Percentiles rank a stretch among this genome's conserved stretches.
Conservation (phyloP, 2,797 vertebrate species). For the Florisuga fusca region DNA sequence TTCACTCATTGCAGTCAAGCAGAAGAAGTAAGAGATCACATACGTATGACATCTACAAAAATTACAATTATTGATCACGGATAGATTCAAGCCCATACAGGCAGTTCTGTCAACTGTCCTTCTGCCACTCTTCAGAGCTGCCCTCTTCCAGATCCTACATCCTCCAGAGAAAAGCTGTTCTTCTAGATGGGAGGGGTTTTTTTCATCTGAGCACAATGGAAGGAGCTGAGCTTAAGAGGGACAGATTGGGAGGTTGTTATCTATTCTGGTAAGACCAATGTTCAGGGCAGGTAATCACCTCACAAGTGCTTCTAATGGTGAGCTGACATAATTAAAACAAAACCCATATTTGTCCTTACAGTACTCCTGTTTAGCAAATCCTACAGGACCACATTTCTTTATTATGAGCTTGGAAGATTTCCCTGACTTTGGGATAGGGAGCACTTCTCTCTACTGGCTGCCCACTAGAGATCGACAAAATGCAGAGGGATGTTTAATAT, state of each 20-base stretch:
- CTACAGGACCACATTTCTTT: neutral
- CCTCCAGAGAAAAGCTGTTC: neutral
- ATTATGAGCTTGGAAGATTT: neutral
- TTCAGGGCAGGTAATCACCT: neutral
- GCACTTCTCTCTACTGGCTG: neutral
- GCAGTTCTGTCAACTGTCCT: conserved; percentile 17
- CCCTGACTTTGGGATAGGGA: neutral
- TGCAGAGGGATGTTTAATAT: neutral
- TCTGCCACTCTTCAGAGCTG: neutral
- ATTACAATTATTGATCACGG: conserved; percentile 42
- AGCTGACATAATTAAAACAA: conserved; percentile 5
- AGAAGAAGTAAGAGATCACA: neutral
- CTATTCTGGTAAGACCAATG: neutral
- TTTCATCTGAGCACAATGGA: neutral
- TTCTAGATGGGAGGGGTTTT: neutral
- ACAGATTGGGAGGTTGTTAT: neutral
- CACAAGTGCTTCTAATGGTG: neutral
- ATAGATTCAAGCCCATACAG: neutral
- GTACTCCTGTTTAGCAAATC: neutral
- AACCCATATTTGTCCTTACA: neutral
- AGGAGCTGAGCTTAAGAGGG: neutral
- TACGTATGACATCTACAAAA: conserved; percentile 29
- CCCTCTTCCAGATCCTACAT: neutral
- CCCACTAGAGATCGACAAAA: neutral
- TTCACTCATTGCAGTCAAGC: conserved; percentile 3